A percentile compares a stretch with the other conserved stretches of the same genome.
These are phyloP conservation scores for Crotalus adamanteus DNA, from an alignment of 2,797 vertebrate species.

Conservation along the genomic window DNA sequence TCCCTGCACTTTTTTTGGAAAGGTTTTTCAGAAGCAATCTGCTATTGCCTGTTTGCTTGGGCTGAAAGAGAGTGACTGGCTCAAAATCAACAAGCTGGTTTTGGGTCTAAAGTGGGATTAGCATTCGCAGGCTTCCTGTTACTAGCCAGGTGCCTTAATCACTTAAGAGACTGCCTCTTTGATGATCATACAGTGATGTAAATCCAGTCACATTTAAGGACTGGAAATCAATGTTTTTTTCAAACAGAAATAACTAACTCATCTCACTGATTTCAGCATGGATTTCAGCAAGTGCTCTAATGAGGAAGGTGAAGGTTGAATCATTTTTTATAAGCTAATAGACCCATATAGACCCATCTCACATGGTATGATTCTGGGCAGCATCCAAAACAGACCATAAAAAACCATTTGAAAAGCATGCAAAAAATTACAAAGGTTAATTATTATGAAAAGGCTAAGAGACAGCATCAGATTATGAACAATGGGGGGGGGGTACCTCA, in stretches of 20 bases:
- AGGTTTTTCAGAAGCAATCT: neutral
- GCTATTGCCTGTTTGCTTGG: neutral
- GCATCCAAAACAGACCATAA: neutral
- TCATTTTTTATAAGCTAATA: neutral
- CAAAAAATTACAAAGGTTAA: neutral
- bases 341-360: neutral
- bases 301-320: neutral
- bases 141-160: neutral
- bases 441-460: neutral
- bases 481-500: neutral
- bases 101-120: neutral
- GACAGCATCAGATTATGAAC: neutral
- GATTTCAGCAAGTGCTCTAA: neutral
- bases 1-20: neutral
- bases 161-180: neutral
- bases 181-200: neutral
- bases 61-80: neutral
- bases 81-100: neutral
- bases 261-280: neutral
- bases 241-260: neutral
- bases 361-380: neutral
- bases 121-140: neutral
- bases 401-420: neutral
- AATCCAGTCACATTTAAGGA: neutral
- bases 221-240: neutral